Evolutionary conservation across 2,888 invertebrate species (phyloP).

Genomic region (Prosopocoilus inquinatus): DNA sequence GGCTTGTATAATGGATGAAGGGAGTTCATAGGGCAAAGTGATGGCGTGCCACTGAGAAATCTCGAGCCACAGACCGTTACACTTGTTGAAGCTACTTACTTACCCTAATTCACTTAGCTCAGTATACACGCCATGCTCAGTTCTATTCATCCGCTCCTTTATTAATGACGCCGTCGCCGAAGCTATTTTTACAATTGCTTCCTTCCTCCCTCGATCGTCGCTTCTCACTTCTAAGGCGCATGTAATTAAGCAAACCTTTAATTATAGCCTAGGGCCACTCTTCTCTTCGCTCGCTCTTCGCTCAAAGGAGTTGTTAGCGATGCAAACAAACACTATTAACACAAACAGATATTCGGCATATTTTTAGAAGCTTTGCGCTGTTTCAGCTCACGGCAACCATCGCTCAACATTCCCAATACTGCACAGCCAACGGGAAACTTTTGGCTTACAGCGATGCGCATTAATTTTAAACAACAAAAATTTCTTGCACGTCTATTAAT

Average conservation of each 20-base stretch:
- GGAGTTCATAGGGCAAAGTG: slow-evolving; percentile 39
- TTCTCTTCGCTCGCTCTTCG: slow-evolving; percentile 23
- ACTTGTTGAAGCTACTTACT: slow-evolving; percentile 40
- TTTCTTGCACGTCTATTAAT: too few relatives aligned
- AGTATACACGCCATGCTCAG: slow-evolving; percentile 20
- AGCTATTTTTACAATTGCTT: slow-evolving; percentile 17
- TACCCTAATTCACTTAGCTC: slow-evolving; percentile 29
- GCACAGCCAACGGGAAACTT: too few relatives aligned
- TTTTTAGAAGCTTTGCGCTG: slow-evolving; percentile 17
- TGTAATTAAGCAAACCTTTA: slow-evolving; percentile 28
- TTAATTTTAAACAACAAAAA: too few relatives aligned
- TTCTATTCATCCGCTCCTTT: slow-evolving; percentile 16
- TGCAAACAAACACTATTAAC: slow-evolving; percentile 35
- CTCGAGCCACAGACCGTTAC: slow-evolving; percentile 29
- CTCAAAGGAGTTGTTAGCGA: slow-evolving; percentile 29
- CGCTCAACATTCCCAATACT: too few relatives aligned
- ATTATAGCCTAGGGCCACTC: slow-evolving; percentile 34
- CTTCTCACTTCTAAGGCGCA: slow-evolving; percentile 9
- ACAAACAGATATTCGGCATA: slow-evolving; percentile 27
- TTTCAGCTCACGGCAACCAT: neutral
- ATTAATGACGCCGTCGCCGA: slow-evolving; percentile 17
- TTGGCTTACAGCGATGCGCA: too few relatives aligned
- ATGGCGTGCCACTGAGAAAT: slow-evolving; percentile 41
- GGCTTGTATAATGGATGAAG: slow-evolving; percentile 45
- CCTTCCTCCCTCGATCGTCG: slow-evolving; percentile 10